Base-by-base conservation (phyloP, 2,113 vertebrate species). In the Sinocyclocheilus anophthalmus region DNA sequence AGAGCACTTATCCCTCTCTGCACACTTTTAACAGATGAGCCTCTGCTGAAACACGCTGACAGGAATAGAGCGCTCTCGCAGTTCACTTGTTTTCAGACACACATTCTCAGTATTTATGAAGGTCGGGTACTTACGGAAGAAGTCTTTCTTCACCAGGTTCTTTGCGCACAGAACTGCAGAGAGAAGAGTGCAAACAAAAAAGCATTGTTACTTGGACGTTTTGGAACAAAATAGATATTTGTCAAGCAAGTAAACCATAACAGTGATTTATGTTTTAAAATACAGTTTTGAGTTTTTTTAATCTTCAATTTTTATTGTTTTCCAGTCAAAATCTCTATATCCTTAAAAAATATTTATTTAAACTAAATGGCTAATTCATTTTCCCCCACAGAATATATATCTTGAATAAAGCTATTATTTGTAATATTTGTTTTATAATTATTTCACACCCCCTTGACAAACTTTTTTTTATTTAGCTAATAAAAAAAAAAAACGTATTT, bases 111-210 rank as follows among this genome's bases (percentile, higher is more conserved):
- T 39, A 48, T 50, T 50, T 18, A 48, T 67, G 61, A 77, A 37
- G 7, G 69, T 70, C 39, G 82, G 86, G 86, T 99, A 99, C 98
- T 99, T 96, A 99, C 98, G 97, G 93, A 99, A 99, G 94, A 99
- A 99, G 93, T 99, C 98, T 95, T 99, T 99, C 96, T 99, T 99
- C 93, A 97, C 98, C 93, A 99, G 95, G 93, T 99, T 99, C 95
- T 99, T 99, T 93, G 98, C 98, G 92, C 98, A 99, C 88, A 99
- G 96, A 91, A 99, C 98, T 99, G 95, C 79, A 96, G 85, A 91
- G 91, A 92, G 69, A 76, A 91, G 67, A 90, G 81, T 91, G 37
- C 87, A 3, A 63, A 14, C 0, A 39, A 9, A 3, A 59, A 33
- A 14, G 6, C 2, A 16, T 37, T 5, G 48, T 65, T 22, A 26